Base-by-base conservation (phyloP, 2,797 vertebrate species). In the Helostoma temminkii region DNA sequence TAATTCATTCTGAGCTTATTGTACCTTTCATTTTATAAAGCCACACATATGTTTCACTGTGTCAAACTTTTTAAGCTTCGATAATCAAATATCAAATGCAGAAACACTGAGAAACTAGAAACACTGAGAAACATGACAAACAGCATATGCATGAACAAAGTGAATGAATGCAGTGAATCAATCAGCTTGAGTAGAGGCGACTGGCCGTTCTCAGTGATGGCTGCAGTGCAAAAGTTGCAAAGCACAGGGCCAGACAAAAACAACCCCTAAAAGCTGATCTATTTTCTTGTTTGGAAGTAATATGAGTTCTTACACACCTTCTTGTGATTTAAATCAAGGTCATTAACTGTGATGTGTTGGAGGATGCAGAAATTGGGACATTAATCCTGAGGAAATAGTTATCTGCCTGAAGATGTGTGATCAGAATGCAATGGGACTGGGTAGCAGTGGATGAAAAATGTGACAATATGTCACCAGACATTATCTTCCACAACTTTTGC, bases 261-360 rank as follows among this genome's bases (percentile, higher is more conserved):
- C 82, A 86, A 75, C 76, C 72, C 72, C 86, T 82, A 82, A 84
- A 89, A 78, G 59, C 86, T 87, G 88, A 89, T 91, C 83, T 85
- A 85, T 88, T 83, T 76, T 74, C 82, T 80, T 85, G 75, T 87
- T 91, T 83, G 67, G 72, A 76, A 71, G 85, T 85, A 80, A 78
- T 78, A 81, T 80, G 68, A 84, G 80, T 87, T 82, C 79, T 76
- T 72, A 84, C 80, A 73, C 65, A 89, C 67, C 74, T 68, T 76
- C 78, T 81, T 80, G 85, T 89, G 87, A 91, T 91, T 92, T 91
- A 88, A 92, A 93, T 92, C 85, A 88, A 91, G 79, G 91, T 90
- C 84, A 88, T 92, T 91, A 91, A 85, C 82, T 80, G 83, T 76
- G 83, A 86, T 83, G 83, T 86, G 82, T 82, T 76, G 81, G 77